Evolutionary conservation across 2,888 invertebrate genomes (phyloP).

Genomic region (Limnephilus marmoratus): DNA sequence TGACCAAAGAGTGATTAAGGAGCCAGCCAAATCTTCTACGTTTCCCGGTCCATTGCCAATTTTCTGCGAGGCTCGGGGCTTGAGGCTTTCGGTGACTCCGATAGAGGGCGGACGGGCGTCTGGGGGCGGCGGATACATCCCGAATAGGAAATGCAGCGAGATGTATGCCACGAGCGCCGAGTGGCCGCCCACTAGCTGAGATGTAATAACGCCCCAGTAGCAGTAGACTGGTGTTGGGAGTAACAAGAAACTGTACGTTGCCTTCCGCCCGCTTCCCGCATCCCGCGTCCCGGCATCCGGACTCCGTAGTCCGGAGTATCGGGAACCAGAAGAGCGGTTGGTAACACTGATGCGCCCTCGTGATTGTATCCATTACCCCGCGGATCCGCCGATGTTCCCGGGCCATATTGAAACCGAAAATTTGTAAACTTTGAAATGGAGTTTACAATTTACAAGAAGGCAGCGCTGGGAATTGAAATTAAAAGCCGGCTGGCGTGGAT

Average conservation of each 20-base stretch:
- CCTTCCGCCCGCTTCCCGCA: background rate
- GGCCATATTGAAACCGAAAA: slow-evolving; percentile 16
- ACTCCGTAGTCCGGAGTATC: slow-evolving; percentile 4
- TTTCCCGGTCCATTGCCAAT: slow-evolving; percentile 52
- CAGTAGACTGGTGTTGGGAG: background rate
- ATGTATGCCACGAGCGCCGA: background rate
- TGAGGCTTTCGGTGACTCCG: slow-evolving; percentile 20
- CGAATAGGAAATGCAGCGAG: slow-evolving; percentile 50
- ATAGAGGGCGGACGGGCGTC: slow-evolving; percentile 17
- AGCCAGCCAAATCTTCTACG: slow-evolving; percentile 49
- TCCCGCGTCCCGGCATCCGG: background rate
- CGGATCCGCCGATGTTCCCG: background rate
- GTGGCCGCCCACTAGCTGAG: background rate
- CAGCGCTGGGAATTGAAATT: background rate
- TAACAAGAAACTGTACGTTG: background rate
- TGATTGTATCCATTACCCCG: slow-evolving; percentile 51
- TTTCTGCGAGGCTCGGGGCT: slow-evolving; percentile 40
- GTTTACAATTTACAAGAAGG: slow-evolving; percentile 10
- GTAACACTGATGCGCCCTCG: slow-evolving; percentile 4
- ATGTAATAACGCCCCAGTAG: background rate
- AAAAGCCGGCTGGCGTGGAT: background rate
- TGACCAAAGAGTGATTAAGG: slow-evolving; percentile 62
- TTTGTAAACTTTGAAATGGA: slow-evolving; percentile 22
- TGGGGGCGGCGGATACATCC: slow-evolving; percentile 28
- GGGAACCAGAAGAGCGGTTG: background rate